These are phyloP conservation scores for Polydesmus complanatus DNA, from an alignment of 2,888 invertebrate genomes.

Conservation along the genomic window DNA sequence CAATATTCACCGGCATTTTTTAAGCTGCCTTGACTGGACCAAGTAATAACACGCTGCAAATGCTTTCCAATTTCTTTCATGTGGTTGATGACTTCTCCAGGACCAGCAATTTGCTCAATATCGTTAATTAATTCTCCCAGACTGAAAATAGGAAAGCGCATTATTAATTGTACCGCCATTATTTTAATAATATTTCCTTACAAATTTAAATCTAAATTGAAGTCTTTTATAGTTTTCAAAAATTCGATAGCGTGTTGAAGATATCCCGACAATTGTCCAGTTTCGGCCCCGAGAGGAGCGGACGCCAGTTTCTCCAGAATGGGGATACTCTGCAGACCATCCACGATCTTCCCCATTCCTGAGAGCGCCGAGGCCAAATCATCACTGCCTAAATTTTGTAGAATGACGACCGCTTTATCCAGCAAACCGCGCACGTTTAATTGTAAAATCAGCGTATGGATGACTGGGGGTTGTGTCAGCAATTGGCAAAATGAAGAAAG, in stretches of 20 bases:
- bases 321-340: conserved; percentile 9
- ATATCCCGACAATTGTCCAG: conserved; percentile 1
- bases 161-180: neutral
- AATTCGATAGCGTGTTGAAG: conserved; percentile 10
- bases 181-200: conserved; percentile 1
- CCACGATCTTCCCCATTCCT: conserved; percentile 1
- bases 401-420: neutral
- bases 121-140: conserved; percentile 9
- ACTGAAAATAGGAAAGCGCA: neutral
- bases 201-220: conserved; percentile 11
- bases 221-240: conserved; percentile 2
- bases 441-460: conserved; percentile 3
- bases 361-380: conserved; percentile 4
- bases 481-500: neutral
- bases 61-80: conserved; percentile 6
- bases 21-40: conserved; percentile 1
- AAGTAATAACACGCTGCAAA: conserved; percentile 3
- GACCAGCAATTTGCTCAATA: conserved; percentile 3
- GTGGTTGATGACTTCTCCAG: conserved; percentile 7
- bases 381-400: conserved; percentile 4
- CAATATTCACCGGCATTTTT: neutral
- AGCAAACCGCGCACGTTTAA: neutral
- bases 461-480: neutral
- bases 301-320: conserved; percentile 4
- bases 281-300: neutral